Evolutionary conservation across 2,113 vertebrate genomes (phyloP).

Genomic region (Pomatostomus ruficeps): DNA sequence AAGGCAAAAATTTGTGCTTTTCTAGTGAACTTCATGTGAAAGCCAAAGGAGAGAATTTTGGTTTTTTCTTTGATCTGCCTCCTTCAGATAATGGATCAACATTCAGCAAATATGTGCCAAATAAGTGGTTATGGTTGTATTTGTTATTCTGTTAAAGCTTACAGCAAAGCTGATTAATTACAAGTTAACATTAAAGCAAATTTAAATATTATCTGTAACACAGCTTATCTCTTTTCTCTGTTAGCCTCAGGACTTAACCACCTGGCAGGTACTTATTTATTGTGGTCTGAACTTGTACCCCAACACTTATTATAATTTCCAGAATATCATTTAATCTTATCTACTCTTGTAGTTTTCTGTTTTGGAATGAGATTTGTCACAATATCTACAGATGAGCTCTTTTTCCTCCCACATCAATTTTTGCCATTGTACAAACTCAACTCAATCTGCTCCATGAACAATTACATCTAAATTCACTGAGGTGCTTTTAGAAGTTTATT

Average conservation of each 20-base stretch:
- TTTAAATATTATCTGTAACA: neutral
- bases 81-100: neutral
- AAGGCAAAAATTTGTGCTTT: neutral
- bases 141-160: neutral
- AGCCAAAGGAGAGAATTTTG: neutral
- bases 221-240: constrained; percentile 10
- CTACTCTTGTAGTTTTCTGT: neutral
- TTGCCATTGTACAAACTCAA: neutral
- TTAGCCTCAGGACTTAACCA: neutral
- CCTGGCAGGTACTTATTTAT: neutral
- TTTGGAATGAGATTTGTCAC: neutral
- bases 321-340: neutral
- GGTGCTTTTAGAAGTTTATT: neutral
- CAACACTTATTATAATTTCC: neutral
- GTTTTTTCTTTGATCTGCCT: neutral
- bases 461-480: neutral
- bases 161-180: neutral
- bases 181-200: constrained; percentile 1
- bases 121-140: neutral
- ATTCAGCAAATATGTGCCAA: neutral
- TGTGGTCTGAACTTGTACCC: neutral
- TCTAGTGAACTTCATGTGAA: neutral
- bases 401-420: neutral
- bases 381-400: neutral
- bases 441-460: neutral